Evolutionary conservation across 2,888 invertebrate species (phyloP).

Genomic region (Harpalus rufipes): DNA sequence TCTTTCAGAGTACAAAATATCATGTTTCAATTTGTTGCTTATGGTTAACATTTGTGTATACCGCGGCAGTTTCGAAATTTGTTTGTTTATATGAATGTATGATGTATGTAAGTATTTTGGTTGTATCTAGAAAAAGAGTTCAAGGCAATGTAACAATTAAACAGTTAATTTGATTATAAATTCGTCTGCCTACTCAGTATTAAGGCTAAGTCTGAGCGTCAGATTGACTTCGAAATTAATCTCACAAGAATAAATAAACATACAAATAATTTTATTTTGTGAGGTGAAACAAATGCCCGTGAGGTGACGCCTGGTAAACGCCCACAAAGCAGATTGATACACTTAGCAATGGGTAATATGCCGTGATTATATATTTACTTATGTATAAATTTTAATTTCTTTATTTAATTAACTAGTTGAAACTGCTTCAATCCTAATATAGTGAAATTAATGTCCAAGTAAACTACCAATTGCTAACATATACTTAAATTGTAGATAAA

Average conservation of each 20-base stretch:
- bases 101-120: conserved; percentile 18
- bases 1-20: no score
- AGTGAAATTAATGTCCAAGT: not conserved
- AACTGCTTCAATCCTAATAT: not conserved
- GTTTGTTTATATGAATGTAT: conserved; percentile 22
- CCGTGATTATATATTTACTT: no score
- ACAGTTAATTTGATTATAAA: conserved; percentile 22
- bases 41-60: conserved; percentile 11
- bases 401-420: no score
- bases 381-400: no score
- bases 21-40: not conserved
- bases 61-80: conserved; percentile 13
- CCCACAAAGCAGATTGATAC: no score
- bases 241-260: not conserved
- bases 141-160: conserved; percentile 14
- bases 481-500: not conserved
- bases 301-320: no score
- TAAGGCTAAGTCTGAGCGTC: not conserved
- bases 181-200: not conserved
- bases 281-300: no score
- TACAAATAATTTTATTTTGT: no score
- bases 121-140: conserved; percentile 12
- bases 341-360: no score
- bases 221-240: not conserved
- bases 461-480: not conserved